These are phyloP conservation scores for Euwallacea similis DNA, from an alignment of 1,140 invertebrate genomes.

Conservation along the genomic window DNA sequence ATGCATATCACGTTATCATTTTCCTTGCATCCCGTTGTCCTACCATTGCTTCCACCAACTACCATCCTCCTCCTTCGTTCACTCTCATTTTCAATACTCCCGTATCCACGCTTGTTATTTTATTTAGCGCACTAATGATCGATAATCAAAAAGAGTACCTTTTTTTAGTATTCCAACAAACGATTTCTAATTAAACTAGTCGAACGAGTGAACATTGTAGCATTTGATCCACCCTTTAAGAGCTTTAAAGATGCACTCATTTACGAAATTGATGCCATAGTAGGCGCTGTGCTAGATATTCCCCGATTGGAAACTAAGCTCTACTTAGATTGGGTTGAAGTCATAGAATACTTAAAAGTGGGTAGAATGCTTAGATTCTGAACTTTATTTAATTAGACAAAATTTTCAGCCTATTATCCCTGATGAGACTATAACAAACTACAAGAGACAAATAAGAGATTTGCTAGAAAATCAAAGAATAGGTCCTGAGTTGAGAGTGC, in stretches of 20 bases:
- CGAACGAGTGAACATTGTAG: conserved; percentile 67
- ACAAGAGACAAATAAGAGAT: conserved; percentile 60
- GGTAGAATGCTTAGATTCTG: background rate
- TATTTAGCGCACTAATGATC: conserved; percentile 7
- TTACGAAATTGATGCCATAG: conserved; percentile 72
- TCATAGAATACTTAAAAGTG: conserved; percentile 57
- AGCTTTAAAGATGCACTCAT: conserved; percentile 71
- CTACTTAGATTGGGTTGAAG: conserved; percentile 63
- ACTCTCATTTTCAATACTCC: background rate
- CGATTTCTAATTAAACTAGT: conserved; percentile 75
- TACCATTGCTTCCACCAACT: no score
- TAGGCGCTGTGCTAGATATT: conserved; percentile 67
- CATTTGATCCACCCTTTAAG: conserved; percentile 80
- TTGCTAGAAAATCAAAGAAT: conserved; percentile 71
- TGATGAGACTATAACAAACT: conserved; percentile 62
- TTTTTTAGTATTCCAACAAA: conserved; percentile 64
- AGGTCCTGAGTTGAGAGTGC: conserved; percentile 68
- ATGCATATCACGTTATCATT: no score
- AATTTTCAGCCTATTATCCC: conserved; percentile 67
- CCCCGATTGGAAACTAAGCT: conserved; percentile 74
- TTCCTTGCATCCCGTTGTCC: no score
- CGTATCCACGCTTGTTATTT: background rate
- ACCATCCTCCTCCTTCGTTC: no score
- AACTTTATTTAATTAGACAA: background rate
- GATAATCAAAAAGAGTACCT: no score